These are phyloP conservation scores for Globodera rostochiensis DNA, from an alignment of 1,140 invertebrate genomes.

Conservation along the genomic window DNA sequence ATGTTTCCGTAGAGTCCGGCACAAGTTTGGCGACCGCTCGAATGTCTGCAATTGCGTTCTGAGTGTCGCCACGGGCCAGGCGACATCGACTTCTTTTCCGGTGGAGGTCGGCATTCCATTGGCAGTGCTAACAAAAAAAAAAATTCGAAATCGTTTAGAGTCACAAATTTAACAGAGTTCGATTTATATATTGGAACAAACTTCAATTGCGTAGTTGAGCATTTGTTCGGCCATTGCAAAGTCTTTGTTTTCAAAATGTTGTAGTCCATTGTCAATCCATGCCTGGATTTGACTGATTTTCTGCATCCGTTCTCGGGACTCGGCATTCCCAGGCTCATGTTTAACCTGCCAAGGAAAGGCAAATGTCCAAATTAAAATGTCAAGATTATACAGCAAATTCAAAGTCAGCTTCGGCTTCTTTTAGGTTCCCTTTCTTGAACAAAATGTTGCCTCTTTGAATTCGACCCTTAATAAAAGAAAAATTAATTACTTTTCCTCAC, in stretches of 20 bases:
- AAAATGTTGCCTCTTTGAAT: slow-evolving; percentile 79
- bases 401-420: slow-evolving; percentile 75
- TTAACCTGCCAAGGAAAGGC: slow-evolving; percentile 69
- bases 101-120: slow-evolving; percentile 82
- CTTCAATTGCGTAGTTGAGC: slow-evolving; percentile 78
- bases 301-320: slow-evolving; percentile 74
- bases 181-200: slow-evolving; percentile 13
- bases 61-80: slow-evolving; percentile 78
- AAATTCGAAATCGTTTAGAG: too few species aligned
- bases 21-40: slow-evolving; percentile 84
- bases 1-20: slow-evolving; percentile 87
- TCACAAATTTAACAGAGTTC: neutral
- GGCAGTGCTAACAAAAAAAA: slow-evolving; percentile 69
- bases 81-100: slow-evolving; percentile 84
- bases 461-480: slow-evolving; percentile 72
- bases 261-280: slow-evolving; percentile 74
- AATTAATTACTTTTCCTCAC: slow-evolving; percentile 40
- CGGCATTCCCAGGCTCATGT: slow-evolving; percentile 77
- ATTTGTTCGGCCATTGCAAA: slow-evolving; percentile 75
- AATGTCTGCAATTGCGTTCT: slow-evolving; percentile 86
- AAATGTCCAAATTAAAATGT: neutral
- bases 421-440: slow-evolving; percentile 74
- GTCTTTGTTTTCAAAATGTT: slow-evolving; percentile 74
- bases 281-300: slow-evolving; percentile 74
- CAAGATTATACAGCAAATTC: slow-evolving; percentile 75